Conservation (phyloP, 2,113 vertebrate genomes). For the Leucosticte australis region DNA sequence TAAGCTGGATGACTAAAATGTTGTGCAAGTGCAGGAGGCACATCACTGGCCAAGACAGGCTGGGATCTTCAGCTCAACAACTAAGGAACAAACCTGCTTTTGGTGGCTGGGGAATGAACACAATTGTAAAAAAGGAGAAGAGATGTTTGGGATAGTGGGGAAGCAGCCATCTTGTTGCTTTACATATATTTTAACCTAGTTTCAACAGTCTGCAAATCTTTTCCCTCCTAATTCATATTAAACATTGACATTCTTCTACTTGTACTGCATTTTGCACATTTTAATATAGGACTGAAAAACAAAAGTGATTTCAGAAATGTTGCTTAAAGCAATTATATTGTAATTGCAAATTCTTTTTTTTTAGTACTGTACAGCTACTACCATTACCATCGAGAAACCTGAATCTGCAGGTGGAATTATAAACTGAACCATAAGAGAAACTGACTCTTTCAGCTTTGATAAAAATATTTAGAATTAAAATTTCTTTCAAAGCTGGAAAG, state of each 20-base stretch:
- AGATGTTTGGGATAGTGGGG: not conserved
- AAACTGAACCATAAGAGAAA: not conserved
- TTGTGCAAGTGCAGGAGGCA: not conserved
- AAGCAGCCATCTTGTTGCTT: not conserved
- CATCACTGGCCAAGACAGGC: not conserved
- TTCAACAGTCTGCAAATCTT: not conserved
- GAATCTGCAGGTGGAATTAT: not conserved
- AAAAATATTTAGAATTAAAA: not conserved
- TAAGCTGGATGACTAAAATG: not conserved
- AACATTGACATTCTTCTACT: not conserved
- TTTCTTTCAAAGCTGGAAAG: not conserved
- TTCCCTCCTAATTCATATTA: not conserved
- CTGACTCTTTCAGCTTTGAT: not conserved
- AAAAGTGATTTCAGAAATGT: not conserved
- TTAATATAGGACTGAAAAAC: not conserved
- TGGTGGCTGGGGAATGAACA: not conserved
- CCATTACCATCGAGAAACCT: not conserved
- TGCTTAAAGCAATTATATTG: not conserved
- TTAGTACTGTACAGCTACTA: not conserved
- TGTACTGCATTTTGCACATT: not conserved
- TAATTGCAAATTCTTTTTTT: not conserved
- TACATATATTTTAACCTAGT: not conserved
- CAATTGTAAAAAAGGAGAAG: not conserved
- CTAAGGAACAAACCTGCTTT: not conserved
- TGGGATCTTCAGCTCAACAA: not conserved